Conservation (phyloP, 2,113 vertebrate species). For the Hippocampus zosterae region DNA sequence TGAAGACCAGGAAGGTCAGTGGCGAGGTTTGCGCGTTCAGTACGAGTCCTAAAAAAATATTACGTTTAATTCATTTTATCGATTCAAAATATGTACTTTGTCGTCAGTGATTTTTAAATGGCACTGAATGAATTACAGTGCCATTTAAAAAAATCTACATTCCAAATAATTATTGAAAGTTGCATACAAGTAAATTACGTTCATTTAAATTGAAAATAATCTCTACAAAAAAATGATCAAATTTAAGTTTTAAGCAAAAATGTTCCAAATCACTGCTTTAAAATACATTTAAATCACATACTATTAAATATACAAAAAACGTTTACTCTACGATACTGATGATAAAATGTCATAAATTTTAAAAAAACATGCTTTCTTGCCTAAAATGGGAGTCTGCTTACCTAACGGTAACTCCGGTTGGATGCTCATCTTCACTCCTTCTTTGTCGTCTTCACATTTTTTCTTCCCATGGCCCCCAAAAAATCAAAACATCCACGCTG, state of each 20-base stretch:
- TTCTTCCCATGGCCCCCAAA: neutral
- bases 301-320: neutral
- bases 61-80: no score
- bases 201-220: no score
- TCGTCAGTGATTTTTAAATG: no score
- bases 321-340: no score
- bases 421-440: neutral
- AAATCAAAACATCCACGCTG: neutral
- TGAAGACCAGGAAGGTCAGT: conserved; percentile 58
- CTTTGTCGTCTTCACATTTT: neutral
- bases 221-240: no score
- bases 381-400: neutral
- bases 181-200: no score
- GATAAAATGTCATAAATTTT: neutral
- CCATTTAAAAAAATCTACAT: neutral
- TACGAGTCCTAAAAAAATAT: no score
- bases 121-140: no score
- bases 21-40: no score
- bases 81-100: no score
- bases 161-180: no score
- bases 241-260: no score
- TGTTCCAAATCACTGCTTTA: neutral
- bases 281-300: neutral
- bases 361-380: neutral
- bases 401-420: neutral